These are phyloP conservation scores for Rhingia rostrata DNA, from an alignment of 2,888 invertebrate genomes.

Conservation along the genomic window DNA sequence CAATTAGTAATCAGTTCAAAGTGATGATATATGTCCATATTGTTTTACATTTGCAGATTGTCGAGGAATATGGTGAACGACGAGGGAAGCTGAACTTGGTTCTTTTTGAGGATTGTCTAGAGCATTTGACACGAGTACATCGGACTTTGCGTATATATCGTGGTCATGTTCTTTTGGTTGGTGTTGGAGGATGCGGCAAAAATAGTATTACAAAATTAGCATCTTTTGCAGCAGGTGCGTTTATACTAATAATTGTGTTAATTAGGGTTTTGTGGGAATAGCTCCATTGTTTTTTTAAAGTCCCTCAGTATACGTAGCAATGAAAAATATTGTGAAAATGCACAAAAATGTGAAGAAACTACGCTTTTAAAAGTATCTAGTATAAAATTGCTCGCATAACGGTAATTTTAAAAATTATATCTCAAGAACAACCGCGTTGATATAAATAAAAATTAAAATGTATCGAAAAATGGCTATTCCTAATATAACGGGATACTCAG, in stretches of 20 bases:
- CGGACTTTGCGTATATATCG: conserved; percentile 90
- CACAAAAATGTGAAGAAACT: neutral
- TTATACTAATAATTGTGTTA: neutral
- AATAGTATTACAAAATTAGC: conserved; percentile 91
- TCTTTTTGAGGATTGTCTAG: conserved; percentile 95
- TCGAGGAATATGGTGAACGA: conserved; percentile 93
- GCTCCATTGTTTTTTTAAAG: no score
- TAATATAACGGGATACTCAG: no score
- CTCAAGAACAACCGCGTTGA: no score
- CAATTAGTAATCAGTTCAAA: no score
- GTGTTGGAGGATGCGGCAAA: conserved; percentile 95
- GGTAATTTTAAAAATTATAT: neutral
- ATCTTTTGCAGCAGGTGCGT: conserved; percentile 90
- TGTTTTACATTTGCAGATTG: conserved; percentile 84
- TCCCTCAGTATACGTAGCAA: no score
- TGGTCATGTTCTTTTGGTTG: conserved; percentile 93
- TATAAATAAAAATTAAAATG: no score
- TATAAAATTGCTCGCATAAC: conserved; percentile 81
- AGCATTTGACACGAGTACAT: conserved; percentile 94
- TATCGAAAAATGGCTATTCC: no score
- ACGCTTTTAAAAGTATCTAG: neutral
- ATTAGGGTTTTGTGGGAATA: neutral
- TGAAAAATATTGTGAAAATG: no score
- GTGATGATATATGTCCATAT: neutral
- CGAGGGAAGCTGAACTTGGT: conserved; percentile 90